These are phyloP conservation scores for Forbesichthys agassizii DNA, from an alignment of 2,113 vertebrate species.

Conservation along the genomic window DNA sequence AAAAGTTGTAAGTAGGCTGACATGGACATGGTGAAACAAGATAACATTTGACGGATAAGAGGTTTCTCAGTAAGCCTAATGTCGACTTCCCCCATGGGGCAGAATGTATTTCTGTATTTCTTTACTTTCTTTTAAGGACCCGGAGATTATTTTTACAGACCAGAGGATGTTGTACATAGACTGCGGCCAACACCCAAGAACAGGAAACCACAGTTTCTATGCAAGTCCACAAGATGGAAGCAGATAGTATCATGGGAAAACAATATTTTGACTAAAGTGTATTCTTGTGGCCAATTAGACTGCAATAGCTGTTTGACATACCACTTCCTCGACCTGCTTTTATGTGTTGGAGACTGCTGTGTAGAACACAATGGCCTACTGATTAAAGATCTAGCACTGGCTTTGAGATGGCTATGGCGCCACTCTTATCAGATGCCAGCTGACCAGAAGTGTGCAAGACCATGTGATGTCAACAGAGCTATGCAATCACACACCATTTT, in stretches of 20 bases:
- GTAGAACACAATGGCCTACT: conserved; percentile 71
- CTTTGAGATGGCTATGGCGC: conserved; percentile 64
- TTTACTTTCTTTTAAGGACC: conserved; percentile 69
- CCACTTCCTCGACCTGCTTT: conserved; percentile 72
- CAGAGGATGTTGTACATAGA: conserved; percentile 77
- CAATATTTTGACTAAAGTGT: conserved; percentile 75
- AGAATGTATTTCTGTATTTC: conserved; percentile 69
- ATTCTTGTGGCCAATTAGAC: conserved; percentile 73
- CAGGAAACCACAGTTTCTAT: conserved; percentile 89
- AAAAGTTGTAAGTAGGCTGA: no score
- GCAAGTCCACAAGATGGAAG: conserved; percentile 86
- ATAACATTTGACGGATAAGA: neutral
- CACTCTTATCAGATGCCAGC: conserved; percentile 70
- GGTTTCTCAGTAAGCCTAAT: neutral
- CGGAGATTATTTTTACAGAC: conserved; percentile 89
- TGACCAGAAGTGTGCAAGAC: conserved; percentile 52
- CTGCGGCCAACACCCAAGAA: conserved; percentile 81
- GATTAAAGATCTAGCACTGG: conserved; percentile 70
- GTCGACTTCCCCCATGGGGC: conserved; percentile 52
- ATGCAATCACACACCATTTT: neutral
- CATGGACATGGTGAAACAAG: neutral
- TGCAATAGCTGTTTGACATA: conserved; percentile 72
- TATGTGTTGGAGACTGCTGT: conserved; percentile 64
- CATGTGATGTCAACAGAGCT: conserved; percentile 54
- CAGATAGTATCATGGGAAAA: conserved; percentile 80